Evolutionary conservation across 2,113 vertebrate species (phyloP), one percentile per base, ranked within the genome.

Genomic region (Gobius niger): DNA sequence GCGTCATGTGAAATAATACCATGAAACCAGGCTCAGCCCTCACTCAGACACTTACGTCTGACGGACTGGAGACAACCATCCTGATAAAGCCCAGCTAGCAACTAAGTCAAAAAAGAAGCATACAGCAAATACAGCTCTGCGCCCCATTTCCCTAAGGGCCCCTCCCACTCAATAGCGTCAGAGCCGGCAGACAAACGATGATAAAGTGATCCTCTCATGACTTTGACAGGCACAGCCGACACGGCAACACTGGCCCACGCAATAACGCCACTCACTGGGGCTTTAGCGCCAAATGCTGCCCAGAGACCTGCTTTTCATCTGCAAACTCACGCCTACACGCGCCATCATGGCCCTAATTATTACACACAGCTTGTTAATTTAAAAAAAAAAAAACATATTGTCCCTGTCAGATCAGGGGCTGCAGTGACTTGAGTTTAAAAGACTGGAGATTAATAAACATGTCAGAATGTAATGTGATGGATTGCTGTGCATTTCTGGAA

Each of bases 141-240:
- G 80, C 82, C 81, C 82, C 86, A 88, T 86, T 89, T 86, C 90
- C 90, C 80, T 80, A 87, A 82, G 90, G 88, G 88, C 91, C 67
- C 93, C 93, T 93, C 92, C 94, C 78, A 85, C 85, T 88, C 85
- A 84, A 85, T 85, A 82, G 93, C 87, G 85, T 93, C 94, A 94
- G 89, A 88, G 88, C 70, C 70, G 41, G 88, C 93, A 93, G 96
- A 97, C 96, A 98, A 97, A 98, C 92, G 95, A 98, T 98, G 97
- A 98, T 98, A 97, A 98, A 99, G 96, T 96, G 95, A 94, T 94
- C 90, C 92, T 92, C 89, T 91, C 85, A 85, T 92, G 91, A 91
- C 80, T 91, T 87, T 88, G 94, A 92, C 93, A 91, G 94, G 94
- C 91, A 89, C 91, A 93, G 91, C 90, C 94, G 95, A 95, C 95